Evolutionary conservation across 2,888 invertebrate genomes (phyloP).

Genomic region (Helobdella robusta): DNA sequence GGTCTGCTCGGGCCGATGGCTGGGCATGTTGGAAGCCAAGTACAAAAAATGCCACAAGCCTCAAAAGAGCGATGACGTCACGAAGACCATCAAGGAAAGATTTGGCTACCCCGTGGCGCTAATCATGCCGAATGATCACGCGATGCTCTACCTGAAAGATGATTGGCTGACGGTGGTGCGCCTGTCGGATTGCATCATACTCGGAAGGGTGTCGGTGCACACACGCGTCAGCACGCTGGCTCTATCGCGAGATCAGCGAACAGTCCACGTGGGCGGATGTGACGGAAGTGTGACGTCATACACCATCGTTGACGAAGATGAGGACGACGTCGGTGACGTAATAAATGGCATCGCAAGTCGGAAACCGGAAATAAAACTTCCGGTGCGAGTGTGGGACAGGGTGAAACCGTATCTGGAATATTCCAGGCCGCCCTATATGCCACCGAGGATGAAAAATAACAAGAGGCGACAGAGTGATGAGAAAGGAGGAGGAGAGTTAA

Average conservation of each 20-base stretch:
- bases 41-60: neutral
- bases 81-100: neutral
- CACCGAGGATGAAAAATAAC: no score
- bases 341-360: constrained; percentile 13
- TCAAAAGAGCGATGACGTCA: neutral
- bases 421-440: neutral
- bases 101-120: constrained; percentile 16
- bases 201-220: constrained; percentile 10
- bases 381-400: constrained; percentile 12
- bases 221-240: neutral
- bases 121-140: neutral
- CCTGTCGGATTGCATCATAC: neutral
- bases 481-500: no score
- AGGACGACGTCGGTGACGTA: constrained; percentile 3
- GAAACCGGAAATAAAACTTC: neutral
- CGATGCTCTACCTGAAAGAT: constrained; percentile 6
- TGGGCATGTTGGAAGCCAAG: neutral
- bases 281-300: constrained; percentile 17
- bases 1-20: constrained; percentile 9
- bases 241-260: constrained; percentile 4
- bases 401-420: constrained; percentile 8
- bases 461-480: no score
- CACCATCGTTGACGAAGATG: constrained; percentile 8
- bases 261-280: constrained; percentile 9
- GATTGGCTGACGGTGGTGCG: constrained; percentile 13